Base-by-base conservation (phyloP, 2,797 vertebrate genomes). In the Sphenodon punctatus region DNA sequence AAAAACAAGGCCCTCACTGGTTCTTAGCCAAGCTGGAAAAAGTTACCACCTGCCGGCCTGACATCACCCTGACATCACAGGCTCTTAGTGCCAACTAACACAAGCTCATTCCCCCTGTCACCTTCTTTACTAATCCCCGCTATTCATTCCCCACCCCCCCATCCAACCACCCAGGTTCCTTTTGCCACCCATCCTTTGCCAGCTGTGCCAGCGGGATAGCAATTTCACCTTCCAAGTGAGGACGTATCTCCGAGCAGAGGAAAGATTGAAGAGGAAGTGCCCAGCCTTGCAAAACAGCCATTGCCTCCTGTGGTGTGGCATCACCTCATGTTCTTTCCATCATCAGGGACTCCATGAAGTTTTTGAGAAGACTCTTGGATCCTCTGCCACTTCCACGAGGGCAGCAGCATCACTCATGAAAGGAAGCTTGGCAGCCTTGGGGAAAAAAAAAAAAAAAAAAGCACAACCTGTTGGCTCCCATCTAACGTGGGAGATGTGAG, bases 51-150 rank as follows among this genome's bases (percentile, higher is more conserved):
- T 84, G 67, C 67, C 0, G 8, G 42, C 32, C 69, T 88, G 89
- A 89, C 78, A 88, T 89, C 90, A 86, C 45, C n/a, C 83, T 89
- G 79, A 92, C 89, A 89, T 91, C 91, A 92, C 77, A 42, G 67
- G 7, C n/a, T 19, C 32, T 34, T 4, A 22, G 10, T 91, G 89
- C 91, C 92, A 94, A 85, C 10, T 41, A 64, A 78, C 46, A 84
- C 86, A 83, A 6, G 3, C 34, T 19, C 23, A 30, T 12, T 36
- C 32, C 67, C 25, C 75, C 59, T 27, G 67, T 13, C 72, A 64
- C 43, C 58, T 70, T 66, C 71, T 27, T 85, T 84, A 78, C 59
- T 74, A 27, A 51, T 64, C 32, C 51, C 42, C 46, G 13, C 32
- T 38, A 19, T 22, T 77, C 42, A 3, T 45, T 27, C 17, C 22